Percentiles rank a stretch among this genome's conserved stretches.
Evolutionary conservation across 2,113 vertebrate species (phyloP).

Genomic region (Rhagologus leucostigma): DNA sequence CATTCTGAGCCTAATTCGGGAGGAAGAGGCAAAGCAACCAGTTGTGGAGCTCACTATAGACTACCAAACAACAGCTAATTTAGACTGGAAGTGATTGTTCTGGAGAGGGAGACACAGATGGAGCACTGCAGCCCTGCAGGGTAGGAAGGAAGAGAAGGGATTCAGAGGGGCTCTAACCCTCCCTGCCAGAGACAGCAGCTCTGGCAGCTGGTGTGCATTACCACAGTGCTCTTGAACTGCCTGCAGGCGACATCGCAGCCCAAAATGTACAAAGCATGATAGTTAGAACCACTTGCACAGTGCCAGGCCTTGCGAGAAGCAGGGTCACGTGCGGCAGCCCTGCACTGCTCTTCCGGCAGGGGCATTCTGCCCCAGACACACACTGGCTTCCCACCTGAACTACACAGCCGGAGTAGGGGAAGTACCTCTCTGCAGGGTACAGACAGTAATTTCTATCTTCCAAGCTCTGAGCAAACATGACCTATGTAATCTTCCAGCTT

Average conservation of each 20-base stretch:
- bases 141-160: not conserved
- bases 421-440: not conserved
- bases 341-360: not conserved
- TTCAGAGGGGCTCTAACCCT: not conserved
- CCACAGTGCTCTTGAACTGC: not conserved
- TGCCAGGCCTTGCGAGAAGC: not conserved
- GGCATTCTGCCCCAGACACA: not conserved
- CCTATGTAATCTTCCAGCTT: not conserved
- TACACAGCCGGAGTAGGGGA: not conserved
- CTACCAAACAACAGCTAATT: not conserved
- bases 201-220: not conserved
- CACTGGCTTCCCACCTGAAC: not conserved
- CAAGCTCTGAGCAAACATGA: not conserved
- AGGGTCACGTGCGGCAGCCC: not conserved
- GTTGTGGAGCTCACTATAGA: not conserved
- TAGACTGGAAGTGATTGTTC: not conserved
- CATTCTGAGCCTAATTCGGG: not conserved
- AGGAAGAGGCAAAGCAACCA: not conserved
- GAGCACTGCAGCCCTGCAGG: not conserved
- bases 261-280: not conserved
- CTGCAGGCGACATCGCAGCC: rapidly evolving
- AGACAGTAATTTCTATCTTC: not conserved
- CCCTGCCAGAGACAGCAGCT: not conserved
- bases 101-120: not conserved
- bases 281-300: not conserved